Conservation (phyloP, 2,797 vertebrate species). For the Diglossa cyanea region DNA sequence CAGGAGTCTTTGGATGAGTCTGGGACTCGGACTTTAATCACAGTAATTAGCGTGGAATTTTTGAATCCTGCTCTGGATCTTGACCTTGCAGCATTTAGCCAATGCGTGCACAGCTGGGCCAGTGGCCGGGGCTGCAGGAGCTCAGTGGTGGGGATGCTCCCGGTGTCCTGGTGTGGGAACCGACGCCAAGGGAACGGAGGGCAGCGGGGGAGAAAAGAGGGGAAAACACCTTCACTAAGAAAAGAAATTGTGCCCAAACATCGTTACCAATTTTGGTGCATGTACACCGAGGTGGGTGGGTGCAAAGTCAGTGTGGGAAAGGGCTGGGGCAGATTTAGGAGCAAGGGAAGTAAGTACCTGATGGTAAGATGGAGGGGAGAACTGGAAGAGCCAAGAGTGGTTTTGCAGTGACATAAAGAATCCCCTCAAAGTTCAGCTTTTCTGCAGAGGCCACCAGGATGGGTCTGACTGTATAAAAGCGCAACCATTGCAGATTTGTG, state of each 20-base stretch:
- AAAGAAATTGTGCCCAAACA: neutral
- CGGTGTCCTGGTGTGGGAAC: neutral
- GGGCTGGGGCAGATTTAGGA: neutral
- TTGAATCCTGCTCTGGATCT: constrained; percentile 28
- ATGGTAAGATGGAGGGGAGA: neutral
- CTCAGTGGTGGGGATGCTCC: neutral
- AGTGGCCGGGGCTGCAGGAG: neutral
- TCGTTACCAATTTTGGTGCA: neutral
- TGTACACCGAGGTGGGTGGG: neutral
- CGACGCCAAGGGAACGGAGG: neutral
- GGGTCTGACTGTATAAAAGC: neutral
- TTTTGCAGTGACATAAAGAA: neutral
- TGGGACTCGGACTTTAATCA: constrained; percentile 51
- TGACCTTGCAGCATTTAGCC: constrained; percentile 61
- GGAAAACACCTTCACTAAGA: neutral
- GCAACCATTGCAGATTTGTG: neutral
- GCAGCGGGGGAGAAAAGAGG: neutral
- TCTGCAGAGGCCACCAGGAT: neutral
- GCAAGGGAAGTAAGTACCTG: neutral
- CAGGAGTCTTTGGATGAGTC: constrained; percentile 2
- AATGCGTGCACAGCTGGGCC: neutral
- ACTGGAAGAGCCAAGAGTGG: neutral
- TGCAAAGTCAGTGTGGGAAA: neutral
- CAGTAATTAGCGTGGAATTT: constrained; percentile 69
- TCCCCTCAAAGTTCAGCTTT: neutral